Percentiles rank a stretch among this genome's conserved stretches.
phyloP scores from a whole-genome alignment of 2,113 vertebrate species.

The Ctenomys sociabilis region DNA sequence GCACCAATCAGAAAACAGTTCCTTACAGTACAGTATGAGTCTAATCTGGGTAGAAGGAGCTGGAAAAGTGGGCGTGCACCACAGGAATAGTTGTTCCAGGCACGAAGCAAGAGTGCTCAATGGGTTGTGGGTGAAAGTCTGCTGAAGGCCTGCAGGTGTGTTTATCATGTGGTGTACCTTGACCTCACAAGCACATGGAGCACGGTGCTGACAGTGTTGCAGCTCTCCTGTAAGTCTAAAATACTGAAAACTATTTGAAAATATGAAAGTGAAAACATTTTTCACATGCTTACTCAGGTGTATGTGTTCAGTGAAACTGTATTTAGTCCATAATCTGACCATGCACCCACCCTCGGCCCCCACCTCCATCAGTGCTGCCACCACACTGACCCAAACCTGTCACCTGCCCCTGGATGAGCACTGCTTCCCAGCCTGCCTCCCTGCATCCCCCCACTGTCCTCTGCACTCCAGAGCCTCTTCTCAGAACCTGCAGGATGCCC shows the following conservation, averaged over 20 bases:
- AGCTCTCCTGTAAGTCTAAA: neutral
- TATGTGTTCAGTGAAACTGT: neutral
- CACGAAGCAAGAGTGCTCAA: neutral
- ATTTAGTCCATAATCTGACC: neutral
- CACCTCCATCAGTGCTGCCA: neutral
- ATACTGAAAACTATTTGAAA: neutral
- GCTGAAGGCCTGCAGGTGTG: no score
- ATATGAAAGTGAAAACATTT: neutral
- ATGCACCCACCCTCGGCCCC: neutral
- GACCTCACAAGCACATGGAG: neutral
- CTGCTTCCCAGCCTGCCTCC: neutral
- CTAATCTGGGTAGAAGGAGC: no score
- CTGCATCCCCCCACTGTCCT: no score
- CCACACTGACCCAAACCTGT: neutral
- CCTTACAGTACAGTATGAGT: neutral
- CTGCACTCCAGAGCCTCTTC: neutral
- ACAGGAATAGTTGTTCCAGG: neutral
- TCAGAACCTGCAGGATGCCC: neutral
- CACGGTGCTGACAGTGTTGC: neutral
- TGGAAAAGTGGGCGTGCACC: neutral
- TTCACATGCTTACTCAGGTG: neutral
- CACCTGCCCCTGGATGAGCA: neutral
- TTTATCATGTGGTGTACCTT: fast-evolving
- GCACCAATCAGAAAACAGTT: neutral
- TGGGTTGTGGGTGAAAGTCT: neutral